A percentile compares a stretch with the other conserved stretches of the same genome.
phyloP scores from a whole-genome alignment of 1,140 invertebrate species.

The Cherax quadricarinatus region DNA sequence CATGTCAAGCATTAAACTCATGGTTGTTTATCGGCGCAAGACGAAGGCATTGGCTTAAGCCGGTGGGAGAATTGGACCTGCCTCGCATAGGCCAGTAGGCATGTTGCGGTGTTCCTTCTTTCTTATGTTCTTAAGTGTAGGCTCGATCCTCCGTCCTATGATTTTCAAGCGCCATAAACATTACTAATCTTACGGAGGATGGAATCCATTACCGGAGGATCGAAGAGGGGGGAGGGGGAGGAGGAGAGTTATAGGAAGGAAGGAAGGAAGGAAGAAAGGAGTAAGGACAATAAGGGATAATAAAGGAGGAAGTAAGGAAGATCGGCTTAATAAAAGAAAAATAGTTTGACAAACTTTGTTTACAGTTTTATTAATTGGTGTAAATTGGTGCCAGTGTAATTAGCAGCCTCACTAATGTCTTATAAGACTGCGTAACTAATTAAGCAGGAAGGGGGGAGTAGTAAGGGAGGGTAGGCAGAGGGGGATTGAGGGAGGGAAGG shows the following conservation, averaged over 20 bases:
- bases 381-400: not conserved
- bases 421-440: not conserved
- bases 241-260: not conserved
- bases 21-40: too few relatives aligned
- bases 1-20: too few relatives aligned
- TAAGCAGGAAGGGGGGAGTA: not conserved
- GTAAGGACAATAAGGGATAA: not conserved
- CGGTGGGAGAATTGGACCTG: too few relatives aligned
- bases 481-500: not conserved
- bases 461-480: not conserved
- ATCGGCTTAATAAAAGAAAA: not conserved
- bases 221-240: not conserved
- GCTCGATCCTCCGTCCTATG: not conserved
- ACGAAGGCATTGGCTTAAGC: too few relatives aligned
- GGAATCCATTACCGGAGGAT: not conserved
- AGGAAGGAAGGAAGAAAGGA: not conserved
- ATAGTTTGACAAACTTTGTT: not conserved
- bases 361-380: slow-evolving; percentile 10
- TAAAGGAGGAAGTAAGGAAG: not conserved
- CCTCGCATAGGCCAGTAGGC: too few relatives aligned
- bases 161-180: too few relatives aligned
- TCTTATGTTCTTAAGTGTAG: too few relatives aligned
- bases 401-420: slow-evolving; percentile 9
- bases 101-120: too few relatives aligned
- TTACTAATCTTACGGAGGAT: too few relatives aligned